phyloP scores from a whole-genome alignment of 1,140 invertebrate genomes.

The Drosophila suzukii region DNA sequence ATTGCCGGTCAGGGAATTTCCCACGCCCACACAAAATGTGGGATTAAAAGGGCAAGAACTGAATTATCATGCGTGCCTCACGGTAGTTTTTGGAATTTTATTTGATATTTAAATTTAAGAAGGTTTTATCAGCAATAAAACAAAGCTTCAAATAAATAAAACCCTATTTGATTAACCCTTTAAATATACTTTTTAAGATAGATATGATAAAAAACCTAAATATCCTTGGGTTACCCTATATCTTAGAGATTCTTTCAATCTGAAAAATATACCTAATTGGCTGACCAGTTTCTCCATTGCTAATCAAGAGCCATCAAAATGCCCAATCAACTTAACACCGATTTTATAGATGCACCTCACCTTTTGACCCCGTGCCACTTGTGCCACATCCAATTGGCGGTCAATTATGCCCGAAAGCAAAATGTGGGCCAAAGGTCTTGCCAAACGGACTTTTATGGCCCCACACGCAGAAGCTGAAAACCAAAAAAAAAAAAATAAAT shows the following conservation, averaged over 20 bases:
- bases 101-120: background rate
- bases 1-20: conserved; percentile 27
- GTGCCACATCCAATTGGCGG: conserved; percentile 39
- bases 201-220: too few relatives aligned
- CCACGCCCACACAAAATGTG: conserved; percentile 9
- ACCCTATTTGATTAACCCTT: too few relatives aligned
- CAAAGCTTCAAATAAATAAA: too few relatives aligned
- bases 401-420: conserved; percentile 47
- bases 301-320: conserved; percentile 16
- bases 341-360: conserved; percentile 47
- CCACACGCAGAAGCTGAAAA: conserved; percentile 19
- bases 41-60: conserved; percentile 6
- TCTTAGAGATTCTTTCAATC: background rate
- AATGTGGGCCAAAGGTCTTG: conserved; percentile 26
- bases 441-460: conserved; percentile 53
- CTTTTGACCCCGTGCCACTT: conserved; percentile 23
- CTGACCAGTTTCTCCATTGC: background rate
- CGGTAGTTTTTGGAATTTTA: conserved; percentile 10
- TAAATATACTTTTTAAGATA: too few relatives aligned
- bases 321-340: conserved; percentile 50
- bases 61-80: conserved; percentile 2
- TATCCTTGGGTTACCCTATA: too few relatives aligned
- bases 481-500: background rate
- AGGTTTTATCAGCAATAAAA: background rate
- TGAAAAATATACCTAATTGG: background rate